Percentiles rank a stretch among this genome's conserved stretches.
These are phyloP conservation scores for Dascillus cervinus DNA, from an alignment of 2,888 invertebrate genomes.

Conservation along the genomic window DNA sequence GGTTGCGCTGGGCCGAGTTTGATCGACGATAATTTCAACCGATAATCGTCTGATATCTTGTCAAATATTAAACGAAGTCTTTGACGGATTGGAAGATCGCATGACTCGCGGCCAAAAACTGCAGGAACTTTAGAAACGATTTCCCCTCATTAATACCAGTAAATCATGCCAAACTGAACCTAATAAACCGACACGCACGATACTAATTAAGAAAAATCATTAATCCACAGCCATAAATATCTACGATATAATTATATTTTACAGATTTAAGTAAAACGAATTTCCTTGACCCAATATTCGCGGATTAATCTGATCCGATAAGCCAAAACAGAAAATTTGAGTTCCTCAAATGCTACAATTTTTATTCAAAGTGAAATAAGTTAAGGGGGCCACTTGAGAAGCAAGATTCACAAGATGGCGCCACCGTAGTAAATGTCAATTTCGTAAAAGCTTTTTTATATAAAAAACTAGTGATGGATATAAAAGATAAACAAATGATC, in stretches of 20 bases:
- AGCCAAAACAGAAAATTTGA: slow-evolving; percentile 8
- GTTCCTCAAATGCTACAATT: neutral
- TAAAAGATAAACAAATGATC: too few relatives aligned
- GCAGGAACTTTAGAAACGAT: slow-evolving; percentile 31
- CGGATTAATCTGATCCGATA: too few relatives aligned
- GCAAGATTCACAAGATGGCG: too few relatives aligned
- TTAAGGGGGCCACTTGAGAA: too few relatives aligned
- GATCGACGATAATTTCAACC: slow-evolving; percentile 14
- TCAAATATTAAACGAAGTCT: slow-evolving; percentile 33
- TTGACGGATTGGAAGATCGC: slow-evolving; percentile 38
- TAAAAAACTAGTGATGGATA: too few relatives aligned
- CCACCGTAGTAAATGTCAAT: too few relatives aligned
- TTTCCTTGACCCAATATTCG: slow-evolving; percentile 5
- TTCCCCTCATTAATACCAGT: slow-evolving; percentile 30
- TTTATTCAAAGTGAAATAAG: too few relatives aligned
- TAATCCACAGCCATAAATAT: slow-evolving; percentile 37
- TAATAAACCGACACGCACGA: slow-evolving; percentile 33
- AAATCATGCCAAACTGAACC: slow-evolving; percentile 29
- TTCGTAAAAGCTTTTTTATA: too few relatives aligned
- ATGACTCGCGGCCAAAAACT: slow-evolving; percentile 29
- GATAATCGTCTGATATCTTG: slow-evolving; percentile 20
- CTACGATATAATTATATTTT: slow-evolving; percentile 31
- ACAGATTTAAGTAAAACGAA: slow-evolving; percentile 21
- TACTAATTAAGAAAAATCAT: slow-evolving; percentile 41
- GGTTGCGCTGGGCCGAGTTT: slow-evolving; percentile 6